These are phyloP conservation scores for Pseudomyrmex flavicornis DNA, from an alignment of 1,140 invertebrate genomes.

Conservation along the genomic window DNA sequence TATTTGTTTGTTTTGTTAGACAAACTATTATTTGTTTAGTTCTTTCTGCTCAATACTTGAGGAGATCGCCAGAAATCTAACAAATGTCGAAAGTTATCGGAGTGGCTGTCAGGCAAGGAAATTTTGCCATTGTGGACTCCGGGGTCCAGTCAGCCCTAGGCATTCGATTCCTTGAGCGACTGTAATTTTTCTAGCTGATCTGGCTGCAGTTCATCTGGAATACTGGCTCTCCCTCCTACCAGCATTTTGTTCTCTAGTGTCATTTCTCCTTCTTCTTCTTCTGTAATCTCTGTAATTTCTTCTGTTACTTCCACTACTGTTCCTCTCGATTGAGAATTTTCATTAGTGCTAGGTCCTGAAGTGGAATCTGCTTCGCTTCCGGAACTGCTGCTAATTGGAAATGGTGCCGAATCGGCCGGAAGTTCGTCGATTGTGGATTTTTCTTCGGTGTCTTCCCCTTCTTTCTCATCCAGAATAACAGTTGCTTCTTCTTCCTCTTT, in stretches of 20 bases:
- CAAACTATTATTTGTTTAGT: conserved; percentile 26
- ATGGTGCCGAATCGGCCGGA: conserved; percentile 85
- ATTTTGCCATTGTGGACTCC: conserved; percentile 78
- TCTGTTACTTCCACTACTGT: conserved; percentile 75
- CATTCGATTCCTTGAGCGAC: conserved; percentile 95
- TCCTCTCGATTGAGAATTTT: conserved; percentile 85
- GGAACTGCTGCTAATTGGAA: conserved; percentile 87
- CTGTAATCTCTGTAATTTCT: conserved; percentile 65
- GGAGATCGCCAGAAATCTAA: conserved; percentile 82
- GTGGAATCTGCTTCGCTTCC: conserved; percentile 86
- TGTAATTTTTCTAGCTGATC: conserved; percentile 93
- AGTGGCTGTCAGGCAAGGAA: conserved; percentile 83
- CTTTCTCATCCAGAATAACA: conserved; percentile 66
- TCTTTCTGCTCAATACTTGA: conserved; percentile 77
- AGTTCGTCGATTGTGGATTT: conserved; percentile 81
- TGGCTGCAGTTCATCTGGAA: conserved; percentile 94
- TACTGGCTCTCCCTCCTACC: conserved; percentile 90
- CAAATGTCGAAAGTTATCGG: conserved; percentile 81
- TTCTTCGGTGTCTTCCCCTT: conserved; percentile 74
- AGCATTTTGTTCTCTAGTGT: conserved; percentile 89
- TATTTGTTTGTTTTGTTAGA: conserved; percentile 13
- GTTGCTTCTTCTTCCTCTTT: conserved; percentile 65
- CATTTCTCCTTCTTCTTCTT: conserved; percentile 86
- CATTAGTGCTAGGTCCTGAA: conserved; percentile 87
- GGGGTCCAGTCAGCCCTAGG: conserved; percentile 87